Conservation (phyloP, 2,888 invertebrate genomes). For the Cabera pusaria region DNA sequence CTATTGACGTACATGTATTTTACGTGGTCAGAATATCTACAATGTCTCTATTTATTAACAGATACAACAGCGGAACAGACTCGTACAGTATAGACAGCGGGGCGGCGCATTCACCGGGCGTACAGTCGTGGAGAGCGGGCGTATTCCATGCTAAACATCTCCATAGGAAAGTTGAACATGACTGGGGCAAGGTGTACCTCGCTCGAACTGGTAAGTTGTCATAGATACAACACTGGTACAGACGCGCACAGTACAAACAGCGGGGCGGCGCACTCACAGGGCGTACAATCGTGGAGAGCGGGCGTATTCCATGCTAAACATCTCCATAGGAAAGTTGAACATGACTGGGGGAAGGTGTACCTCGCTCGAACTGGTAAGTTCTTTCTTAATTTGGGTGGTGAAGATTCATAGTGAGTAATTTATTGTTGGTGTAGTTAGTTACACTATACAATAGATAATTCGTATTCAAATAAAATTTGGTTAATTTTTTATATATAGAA, state of each 20-base stretch:
- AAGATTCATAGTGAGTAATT: no score
- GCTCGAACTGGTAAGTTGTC: slow-evolving; percentile 86
- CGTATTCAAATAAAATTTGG: no score
- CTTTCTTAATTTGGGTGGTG: no score
- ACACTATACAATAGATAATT: no score
- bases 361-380: slow-evolving; percentile 88
- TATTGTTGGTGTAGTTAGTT: no score
- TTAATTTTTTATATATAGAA: no score
- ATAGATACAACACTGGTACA: slow-evolving; percentile 75
- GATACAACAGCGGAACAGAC: slow-evolving; percentile 82
- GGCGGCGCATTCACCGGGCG: slow-evolving; percentile 40
- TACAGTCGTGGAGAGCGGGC: slow-evolving; percentile 88
- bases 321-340: slow-evolving; percentile 92
- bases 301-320: slow-evolving; percentile 84
- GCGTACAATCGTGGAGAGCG: slow-evolving; percentile 85
- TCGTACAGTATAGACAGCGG: slow-evolving; percentile 73
- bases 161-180: slow-evolving; percentile 92
- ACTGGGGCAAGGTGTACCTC: slow-evolving; percentile 97
- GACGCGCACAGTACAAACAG: slow-evolving; percentile 81
- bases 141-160: slow-evolving; percentile 84
- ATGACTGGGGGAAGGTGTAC: slow-evolving; percentile 97
- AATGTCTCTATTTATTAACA: no score
- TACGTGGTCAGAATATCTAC: no score
- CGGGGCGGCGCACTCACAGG: slow-evolving; percentile 43
- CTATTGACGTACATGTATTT: no score